Evolutionary conservation across 2,113 vertebrate genomes (phyloP), one percentile per base, ranked within the genome.

Genomic region (Bubo bubo): DNA sequence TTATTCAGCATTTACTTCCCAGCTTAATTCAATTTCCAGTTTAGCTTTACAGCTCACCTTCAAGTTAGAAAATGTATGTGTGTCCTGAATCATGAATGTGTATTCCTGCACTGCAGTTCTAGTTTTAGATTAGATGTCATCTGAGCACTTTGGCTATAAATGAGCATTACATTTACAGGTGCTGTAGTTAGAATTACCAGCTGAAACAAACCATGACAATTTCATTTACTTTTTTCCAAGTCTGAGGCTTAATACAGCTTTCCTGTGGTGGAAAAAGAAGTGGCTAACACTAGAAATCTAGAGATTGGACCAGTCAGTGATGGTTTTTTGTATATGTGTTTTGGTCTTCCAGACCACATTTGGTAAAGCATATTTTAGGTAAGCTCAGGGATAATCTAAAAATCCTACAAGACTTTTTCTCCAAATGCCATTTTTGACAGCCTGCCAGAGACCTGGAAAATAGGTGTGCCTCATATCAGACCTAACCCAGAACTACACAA

Each of bases 171-270:
- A 93, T 95, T 97, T 95, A 96, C 93, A 97, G 93, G 93, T 97
- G 94, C 90, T 94, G 77, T 43, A 93, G 89, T 95, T 70, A 95
- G 84, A 96, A 95, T 91, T 94, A 97, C 84, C 79, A 83, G 75
- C 71, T 95, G 97, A 96, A 96, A 96, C 89, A 97, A 96, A 92
- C 74, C 94, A 88, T 85, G 93, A 96, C 93, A 95, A 91, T 88
- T 91, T 95, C 12, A 85, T 94, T 95, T 82, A 93, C 74, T 77
- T 93, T 95, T 88, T 94, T 76, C 49, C 50, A 86, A 88, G 41
- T 93, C 90, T 96, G 86, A 88, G 59, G 50, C 77, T 95, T 87
- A 95, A 86, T 80, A 91, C 37, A 50, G 50, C 63, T 83, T 95
- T 96, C 35, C 77, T 62, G 24, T 39, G 18, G 45, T 67, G 59